These are phyloP conservation scores for Catocala sponsa DNA, from an alignment of 2,888 invertebrate genomes.

Conservation along the genomic window DNA sequence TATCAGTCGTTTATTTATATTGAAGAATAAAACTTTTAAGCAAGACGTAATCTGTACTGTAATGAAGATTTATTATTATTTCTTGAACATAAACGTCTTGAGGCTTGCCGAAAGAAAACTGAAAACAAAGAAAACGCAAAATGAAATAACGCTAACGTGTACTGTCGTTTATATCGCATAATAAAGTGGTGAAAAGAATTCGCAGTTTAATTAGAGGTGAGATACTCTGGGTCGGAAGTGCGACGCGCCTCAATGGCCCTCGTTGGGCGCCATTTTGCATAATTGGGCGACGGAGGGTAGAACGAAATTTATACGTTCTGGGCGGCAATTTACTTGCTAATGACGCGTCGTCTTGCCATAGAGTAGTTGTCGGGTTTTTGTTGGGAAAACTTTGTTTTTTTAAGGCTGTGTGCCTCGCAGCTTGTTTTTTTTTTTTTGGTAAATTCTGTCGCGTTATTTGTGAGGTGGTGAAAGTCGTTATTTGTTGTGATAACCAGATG, in stretches of 20 bases:
- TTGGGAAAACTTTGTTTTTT: constrained; percentile 46
- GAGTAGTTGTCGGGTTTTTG: constrained; percentile 70
- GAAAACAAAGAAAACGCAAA: constrained; percentile 50
- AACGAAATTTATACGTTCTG: constrained; percentile 85
- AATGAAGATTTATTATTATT: background rate
- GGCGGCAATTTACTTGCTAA: constrained; percentile 87
- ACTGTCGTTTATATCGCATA: constrained; percentile 84
- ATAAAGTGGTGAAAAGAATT: constrained; percentile 86
- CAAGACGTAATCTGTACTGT: background rate
- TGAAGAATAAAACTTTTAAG: background rate
- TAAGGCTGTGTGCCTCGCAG: constrained; percentile 31
- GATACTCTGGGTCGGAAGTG: constrained; percentile 80
- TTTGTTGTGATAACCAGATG: constrained; percentile 12
- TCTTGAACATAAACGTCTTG: constrained; percentile 10
- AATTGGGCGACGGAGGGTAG: constrained; percentile 85
- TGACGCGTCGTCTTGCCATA: constrained; percentile 83
- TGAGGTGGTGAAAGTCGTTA: constrained; percentile 1
- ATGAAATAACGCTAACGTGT: constrained; percentile 68
- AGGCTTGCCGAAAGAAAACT: constrained; percentile 2
- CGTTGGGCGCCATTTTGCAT: constrained; percentile 87
- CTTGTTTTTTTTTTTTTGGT: constrained; percentile 29
- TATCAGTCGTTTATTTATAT: no score
- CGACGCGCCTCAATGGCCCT: constrained; percentile 83
- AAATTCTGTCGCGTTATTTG: constrained; percentile 26
- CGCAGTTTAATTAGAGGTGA: constrained; percentile 87